A percentile compares a stretch with the other conserved stretches of the same genome.
Evolutionary conservation across 2,113 vertebrate genomes (phyloP).

Genomic region (Tringa solitaria): DNA sequence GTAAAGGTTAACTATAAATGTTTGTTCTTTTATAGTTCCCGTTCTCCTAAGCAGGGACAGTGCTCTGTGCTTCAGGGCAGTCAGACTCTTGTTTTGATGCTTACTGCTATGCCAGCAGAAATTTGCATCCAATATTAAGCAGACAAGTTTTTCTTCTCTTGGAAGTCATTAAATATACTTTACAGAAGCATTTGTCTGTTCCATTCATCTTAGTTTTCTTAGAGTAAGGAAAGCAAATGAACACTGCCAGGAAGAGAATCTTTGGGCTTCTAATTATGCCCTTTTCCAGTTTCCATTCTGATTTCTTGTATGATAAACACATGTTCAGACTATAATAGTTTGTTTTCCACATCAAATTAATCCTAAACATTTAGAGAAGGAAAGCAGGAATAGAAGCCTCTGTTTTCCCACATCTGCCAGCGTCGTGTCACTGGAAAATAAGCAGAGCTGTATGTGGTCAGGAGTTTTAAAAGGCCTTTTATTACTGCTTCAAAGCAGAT

Average conservation of each 20-base stretch:
- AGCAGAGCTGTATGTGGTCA: neutral
- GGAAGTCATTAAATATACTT: neutral
- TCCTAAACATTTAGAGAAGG: conserved; percentile 16
- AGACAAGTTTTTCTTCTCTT: conserved; percentile 24
- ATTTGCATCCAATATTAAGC: neutral
- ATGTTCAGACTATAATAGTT: neutral
- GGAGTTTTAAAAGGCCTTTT: conserved; percentile 8
- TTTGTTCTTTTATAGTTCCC: conserved; percentile 25
- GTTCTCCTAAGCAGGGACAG: neutral
- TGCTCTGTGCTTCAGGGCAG: conserved; percentile 4
- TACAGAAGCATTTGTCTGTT: neutral
- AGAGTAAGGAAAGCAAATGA: neutral
- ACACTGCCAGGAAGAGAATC: neutral
- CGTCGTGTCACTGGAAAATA: neutral
- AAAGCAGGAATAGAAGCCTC: neutral
- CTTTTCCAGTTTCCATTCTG: neutral
- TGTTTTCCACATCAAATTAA: neutral
- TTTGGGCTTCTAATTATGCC: neutral
- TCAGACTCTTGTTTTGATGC: neutral
- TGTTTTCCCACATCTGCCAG: neutral
- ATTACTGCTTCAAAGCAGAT: neutral
- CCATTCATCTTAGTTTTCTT: conserved; percentile 5
- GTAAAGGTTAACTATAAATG: conserved; percentile 53
- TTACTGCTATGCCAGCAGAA: conserved; percentile 40
- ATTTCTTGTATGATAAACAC: neutral